Conservation (phyloP, 2,113 vertebrate species). For the Callionymus lyra region DNA sequence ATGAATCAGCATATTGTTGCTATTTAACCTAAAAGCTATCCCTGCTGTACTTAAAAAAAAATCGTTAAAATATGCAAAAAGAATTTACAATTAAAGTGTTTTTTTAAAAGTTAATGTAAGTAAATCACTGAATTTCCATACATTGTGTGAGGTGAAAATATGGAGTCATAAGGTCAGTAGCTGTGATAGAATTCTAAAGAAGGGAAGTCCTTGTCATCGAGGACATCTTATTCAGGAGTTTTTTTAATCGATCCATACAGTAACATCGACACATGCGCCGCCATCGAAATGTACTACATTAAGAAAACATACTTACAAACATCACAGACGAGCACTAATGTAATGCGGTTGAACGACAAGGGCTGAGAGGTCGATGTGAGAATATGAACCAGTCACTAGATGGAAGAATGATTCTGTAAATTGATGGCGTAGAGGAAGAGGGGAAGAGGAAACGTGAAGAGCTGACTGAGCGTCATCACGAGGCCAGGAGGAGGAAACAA, state of each 20-base stretch:
- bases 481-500: slow-evolving; percentile 50
- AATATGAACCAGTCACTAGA: slow-evolving; percentile 16
- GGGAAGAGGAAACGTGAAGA: slow-evolving; percentile 50
- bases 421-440: slow-evolving; percentile 52
- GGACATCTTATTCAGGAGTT: slow-evolving; percentile 47
- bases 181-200: slow-evolving; percentile 52
- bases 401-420: slow-evolving; percentile 50
- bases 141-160: slow-evolving; percentile 21
- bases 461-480: slow-evolving; percentile 54
- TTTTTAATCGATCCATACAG: slow-evolving; percentile 59
- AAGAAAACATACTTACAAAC: slow-evolving; percentile 28
- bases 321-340: slow-evolving; percentile 11
- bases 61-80: no score
- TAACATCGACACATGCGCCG: slow-evolving; percentile 60
- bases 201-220: slow-evolving; percentile 32
- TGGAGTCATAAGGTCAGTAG: slow-evolving; percentile 33
- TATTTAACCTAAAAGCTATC: no score
- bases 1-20: no score
- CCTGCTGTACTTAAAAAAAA: no score
- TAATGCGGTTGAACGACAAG: slow-evolving; percentile 39
- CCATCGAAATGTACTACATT: slow-evolving; percentile 59
- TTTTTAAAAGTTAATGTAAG: not conserved
- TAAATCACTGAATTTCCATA: slow-evolving; percentile 24
- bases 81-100: no score
- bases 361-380: slow-evolving; percentile 23